Evolutionary conservation across 2,888 invertebrate species (phyloP).

Genomic region (Tolmerus cingulatus): DNA sequence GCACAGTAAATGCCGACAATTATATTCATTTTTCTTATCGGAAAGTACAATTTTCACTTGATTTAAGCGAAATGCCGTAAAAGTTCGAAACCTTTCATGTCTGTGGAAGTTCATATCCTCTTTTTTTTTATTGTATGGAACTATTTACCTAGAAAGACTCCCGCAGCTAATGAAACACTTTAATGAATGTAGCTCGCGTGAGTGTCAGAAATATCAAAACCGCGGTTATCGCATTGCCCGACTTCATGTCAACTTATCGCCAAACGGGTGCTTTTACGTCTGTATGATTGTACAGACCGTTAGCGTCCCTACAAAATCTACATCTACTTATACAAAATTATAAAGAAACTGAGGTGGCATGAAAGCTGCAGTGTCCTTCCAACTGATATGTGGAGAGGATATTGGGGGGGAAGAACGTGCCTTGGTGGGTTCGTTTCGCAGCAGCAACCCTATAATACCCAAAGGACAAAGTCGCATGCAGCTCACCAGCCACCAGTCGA

Average conservation of each 20-base stretch:
- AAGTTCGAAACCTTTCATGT: neutral
- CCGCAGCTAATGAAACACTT: constrained; percentile 15
- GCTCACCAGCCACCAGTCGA: neutral
- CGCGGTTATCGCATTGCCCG: constrained; percentile 44
- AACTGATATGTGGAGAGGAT: neutral
- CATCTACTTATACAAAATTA: neutral
- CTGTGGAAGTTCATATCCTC: neutral
- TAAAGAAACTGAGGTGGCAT: neutral
- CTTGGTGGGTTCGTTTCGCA: neutral
- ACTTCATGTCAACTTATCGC: constrained; percentile 36
- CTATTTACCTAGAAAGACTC: neutral
- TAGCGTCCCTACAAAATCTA: neutral
- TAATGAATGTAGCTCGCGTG: constrained; percentile 54
- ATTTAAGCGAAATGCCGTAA: constrained; percentile 24
- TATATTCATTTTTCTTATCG: constrained; percentile 32
- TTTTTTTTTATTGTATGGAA: neutral
- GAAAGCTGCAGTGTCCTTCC: neutral
- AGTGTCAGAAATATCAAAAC: constrained; percentile 64
- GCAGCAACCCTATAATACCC: neutral
- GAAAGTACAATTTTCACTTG: constrained; percentile 31
- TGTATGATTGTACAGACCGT: neutral
- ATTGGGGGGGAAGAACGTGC: neutral
- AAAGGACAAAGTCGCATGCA: neutral
- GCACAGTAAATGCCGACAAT: constrained; percentile 16
- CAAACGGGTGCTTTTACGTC: constrained; percentile 11